A percentile compares a stretch with the other conserved stretches of the same genome.
Conservation (phyloP, 2,113 vertebrate genomes). For the Siniperca chuatsi region DNA sequence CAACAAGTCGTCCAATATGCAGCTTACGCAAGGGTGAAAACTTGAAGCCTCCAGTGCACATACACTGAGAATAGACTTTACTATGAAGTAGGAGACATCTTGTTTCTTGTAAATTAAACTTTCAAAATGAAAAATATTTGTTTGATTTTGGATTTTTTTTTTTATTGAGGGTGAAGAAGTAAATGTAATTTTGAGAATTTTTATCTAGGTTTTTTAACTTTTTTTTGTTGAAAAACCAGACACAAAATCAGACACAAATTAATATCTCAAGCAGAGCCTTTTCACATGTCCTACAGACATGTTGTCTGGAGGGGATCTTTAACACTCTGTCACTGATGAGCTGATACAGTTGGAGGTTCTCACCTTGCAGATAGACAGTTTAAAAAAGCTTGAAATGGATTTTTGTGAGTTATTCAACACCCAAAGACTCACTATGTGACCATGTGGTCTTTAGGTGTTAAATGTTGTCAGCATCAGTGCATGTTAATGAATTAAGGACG, state of each 20-base stretch:
- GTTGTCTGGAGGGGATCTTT: not conserved
- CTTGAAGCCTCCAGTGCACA: not conserved
- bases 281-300: too few species aligned
- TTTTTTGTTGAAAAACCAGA: not conserved
- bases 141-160: not conserved
- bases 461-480: not conserved
- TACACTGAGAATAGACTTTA: not conserved
- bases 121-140: not conserved
- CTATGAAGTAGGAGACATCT: not conserved
- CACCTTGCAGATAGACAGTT: not conserved
- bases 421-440: not conserved
- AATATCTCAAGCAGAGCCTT: too few species aligned
- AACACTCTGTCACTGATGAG: not conserved
- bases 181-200: not conserved
- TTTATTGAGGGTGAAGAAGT: not conserved
- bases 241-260: slow-evolving; percentile 1
- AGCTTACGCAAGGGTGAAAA: not conserved
- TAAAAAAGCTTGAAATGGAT: not conserved
- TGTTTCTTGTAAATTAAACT: not conserved
- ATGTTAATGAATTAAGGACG: not conserved
- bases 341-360: not conserved
- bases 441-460: not conserved
- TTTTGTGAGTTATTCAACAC: not conserved
- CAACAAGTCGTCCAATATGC: not conserved
- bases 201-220: not conserved